Conservation (phyloP, 2,888 invertebrate species). For the Tanytarsus gracilentus region DNA sequence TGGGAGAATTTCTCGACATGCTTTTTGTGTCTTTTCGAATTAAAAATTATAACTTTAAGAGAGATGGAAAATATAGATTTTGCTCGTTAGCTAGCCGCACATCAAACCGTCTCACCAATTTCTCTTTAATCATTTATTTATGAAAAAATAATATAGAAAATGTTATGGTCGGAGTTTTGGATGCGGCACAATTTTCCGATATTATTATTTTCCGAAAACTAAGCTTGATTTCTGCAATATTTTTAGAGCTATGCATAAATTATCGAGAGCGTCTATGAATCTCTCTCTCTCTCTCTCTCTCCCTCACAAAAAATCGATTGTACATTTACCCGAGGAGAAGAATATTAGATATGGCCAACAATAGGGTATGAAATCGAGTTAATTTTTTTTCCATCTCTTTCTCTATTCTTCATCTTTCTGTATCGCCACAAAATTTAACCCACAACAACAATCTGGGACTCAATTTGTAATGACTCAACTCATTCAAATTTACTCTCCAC, state of each 20-base stretch:
- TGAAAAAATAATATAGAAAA: too few species aligned
- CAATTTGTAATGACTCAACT: conserved; percentile 4
- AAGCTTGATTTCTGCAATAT: too few species aligned
- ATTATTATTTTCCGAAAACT: too few species aligned
- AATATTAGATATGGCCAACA: background rate
- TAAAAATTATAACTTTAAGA: background rate
- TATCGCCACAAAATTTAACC: background rate
- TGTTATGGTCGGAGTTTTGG: too few species aligned
- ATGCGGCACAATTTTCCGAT: too few species aligned
- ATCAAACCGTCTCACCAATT: too few species aligned
- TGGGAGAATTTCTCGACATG: conserved; percentile 20
- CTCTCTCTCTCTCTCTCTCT: too few species aligned
- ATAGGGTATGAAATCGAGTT: background rate
- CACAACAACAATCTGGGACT: background rate
- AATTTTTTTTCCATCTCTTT: background rate
- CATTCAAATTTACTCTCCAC: conserved; percentile 8
- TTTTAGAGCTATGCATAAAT: too few species aligned
- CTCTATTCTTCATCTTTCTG: background rate
- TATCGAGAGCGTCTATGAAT: too few species aligned
- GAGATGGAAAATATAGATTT: too few species aligned
- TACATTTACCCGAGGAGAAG: background rate
- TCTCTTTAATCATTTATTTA: too few species aligned
- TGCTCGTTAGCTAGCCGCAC: too few species aligned
- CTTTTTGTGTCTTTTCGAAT: background rate
- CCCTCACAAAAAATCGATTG: background rate